Conservation (phyloP, 2,888 invertebrate genomes). For the Heteropelma amictum region DNA sequence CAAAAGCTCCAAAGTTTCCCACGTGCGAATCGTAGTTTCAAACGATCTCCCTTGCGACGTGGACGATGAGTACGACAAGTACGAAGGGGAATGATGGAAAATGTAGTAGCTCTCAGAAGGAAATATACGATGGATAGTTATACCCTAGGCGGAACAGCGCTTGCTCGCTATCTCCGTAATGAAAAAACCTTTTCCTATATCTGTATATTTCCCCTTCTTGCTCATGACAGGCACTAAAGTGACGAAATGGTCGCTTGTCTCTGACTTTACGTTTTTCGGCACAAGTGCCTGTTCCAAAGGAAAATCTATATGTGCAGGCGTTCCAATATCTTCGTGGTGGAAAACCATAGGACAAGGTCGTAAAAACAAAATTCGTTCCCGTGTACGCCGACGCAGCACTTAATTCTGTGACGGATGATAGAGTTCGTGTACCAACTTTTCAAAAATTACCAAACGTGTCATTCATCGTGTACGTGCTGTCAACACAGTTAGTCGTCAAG, state of each 20-base stretch:
- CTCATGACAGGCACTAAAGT: slow-evolving; percentile 45
- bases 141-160: slow-evolving; percentile 29
- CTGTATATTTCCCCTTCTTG: neutral
- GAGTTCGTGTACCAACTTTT: too few species aligned
- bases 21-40: slow-evolving; percentile 29
- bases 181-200: slow-evolving; percentile 18
- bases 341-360: too few species aligned
- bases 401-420: too few species aligned
- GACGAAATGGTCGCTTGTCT: slow-evolving; percentile 49
- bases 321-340: too few species aligned
- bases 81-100: slow-evolving; percentile 14
- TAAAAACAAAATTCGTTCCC: too few species aligned
- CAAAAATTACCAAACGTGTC: too few species aligned
- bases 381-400: too few species aligned
- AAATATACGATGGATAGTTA: slow-evolving; percentile 38
- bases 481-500: too few species aligned
- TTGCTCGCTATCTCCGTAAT: slow-evolving; percentile 38
- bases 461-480: too few species aligned
- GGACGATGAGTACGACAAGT: slow-evolving; percentile 20
- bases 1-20: slow-evolving; percentile 46
- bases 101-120: slow-evolving; percentile 16
- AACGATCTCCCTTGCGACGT: slow-evolving; percentile 38
- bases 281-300: slow-evolving; percentile 22
- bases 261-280: slow-evolving; percentile 10
- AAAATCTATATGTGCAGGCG: slow-evolving; percentile 24